phyloP scores from a whole-genome alignment of 2,888 invertebrate genomes.

The Deilephila porcellus region DNA sequence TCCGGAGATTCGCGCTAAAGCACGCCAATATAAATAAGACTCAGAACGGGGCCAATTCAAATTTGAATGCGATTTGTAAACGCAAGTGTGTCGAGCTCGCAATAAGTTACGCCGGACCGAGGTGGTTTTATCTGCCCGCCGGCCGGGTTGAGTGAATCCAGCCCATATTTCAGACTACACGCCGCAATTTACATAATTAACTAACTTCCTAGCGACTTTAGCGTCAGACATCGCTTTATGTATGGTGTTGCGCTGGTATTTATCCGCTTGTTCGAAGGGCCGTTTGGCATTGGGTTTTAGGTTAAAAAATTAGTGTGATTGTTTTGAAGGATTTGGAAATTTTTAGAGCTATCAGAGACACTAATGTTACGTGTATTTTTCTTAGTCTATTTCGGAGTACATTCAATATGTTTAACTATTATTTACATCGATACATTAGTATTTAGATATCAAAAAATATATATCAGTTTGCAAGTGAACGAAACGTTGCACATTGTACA shows the following conservation, averaged over 20 bases:
- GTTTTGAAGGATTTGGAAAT: background rate
- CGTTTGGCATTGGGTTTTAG: background rate
- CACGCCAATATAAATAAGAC: background rate
- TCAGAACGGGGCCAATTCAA: slow-evolving; percentile 27
- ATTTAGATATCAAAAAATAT: background rate
- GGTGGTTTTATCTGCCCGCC: slow-evolving; percentile 52
- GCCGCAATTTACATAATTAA: slow-evolving; percentile 80
- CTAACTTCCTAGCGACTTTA: slow-evolving; percentile 66
- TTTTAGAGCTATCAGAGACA: background rate
- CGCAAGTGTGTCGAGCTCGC: slow-evolving; percentile 36
- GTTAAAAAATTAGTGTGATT: background rate
- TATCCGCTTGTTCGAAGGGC: slow-evolving; percentile 7
- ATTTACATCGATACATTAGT: too few species aligned
- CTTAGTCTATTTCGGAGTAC: background rate
- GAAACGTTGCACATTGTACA: slow-evolving; percentile 13
- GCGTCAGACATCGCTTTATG: slow-evolving; percentile 43
- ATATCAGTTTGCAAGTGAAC: background rate
- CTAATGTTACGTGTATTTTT: background rate
- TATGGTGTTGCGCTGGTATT: slow-evolving; percentile 23
- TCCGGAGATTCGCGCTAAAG: background rate
- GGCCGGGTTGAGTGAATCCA: slow-evolving; percentile 65
- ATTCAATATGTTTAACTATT: too few species aligned
- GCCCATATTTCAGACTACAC: slow-evolving; percentile 70
- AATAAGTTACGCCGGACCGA: slow-evolving; percentile 51
- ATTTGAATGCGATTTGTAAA: slow-evolving; percentile 38